Base-by-base conservation (phyloP, 2,113 vertebrate genomes). In the Numida meleagris region DNA sequence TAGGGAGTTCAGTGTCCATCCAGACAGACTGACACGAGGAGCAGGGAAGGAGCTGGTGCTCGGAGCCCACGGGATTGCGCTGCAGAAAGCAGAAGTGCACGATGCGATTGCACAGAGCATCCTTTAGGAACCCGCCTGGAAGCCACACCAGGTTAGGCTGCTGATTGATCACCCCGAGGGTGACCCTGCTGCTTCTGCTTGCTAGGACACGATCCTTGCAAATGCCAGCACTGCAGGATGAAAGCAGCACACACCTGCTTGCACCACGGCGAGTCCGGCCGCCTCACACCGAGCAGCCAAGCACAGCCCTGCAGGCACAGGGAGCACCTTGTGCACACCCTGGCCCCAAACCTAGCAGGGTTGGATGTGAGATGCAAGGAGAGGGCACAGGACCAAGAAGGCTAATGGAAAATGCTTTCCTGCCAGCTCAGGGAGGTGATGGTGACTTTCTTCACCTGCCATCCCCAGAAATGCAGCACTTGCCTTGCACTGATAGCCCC, bases 401-500 rank as follows among this genome's bases (percentile, higher is more conserved):
- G 79, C 43, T 23, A 51, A 76, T 12, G n/a, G 34, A 43, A 92
- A 90, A 72, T 50, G 50, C 81, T 34, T 25, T 46, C 51, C 65
- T 79, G 42, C 38, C 87, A 94, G 74, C 48, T n/a, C 48, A 21
- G 66, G 21, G 33, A 59, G 51, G 50, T 50, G 43, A 75, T 17
- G 72, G 36, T 15, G 61, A 46, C 61, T 88, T 77, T 43, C 9
- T 53, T 61, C 33, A 34, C 48, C 53, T 65, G 43, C 53, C 10
- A 6, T 5, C 19, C 16, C 24, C 45, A 34, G 59, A 33, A 63
- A 50, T 1, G 2, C 38, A 68, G 4, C 0, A 1, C 29, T 33
- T 18, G 10, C 6, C 16, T 38, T 24, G 36, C 36, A 53, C 0
- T 1, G 6, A 33, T 15, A 65, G 16, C 23, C n/a, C 14, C 4